A percentile compares a stretch with the other conserved stretches of the same genome.
These are phyloP conservation scores for Scytalopus superciliaris DNA, from an alignment of 2,113 vertebrate genomes.

Conservation along the genomic window DNA sequence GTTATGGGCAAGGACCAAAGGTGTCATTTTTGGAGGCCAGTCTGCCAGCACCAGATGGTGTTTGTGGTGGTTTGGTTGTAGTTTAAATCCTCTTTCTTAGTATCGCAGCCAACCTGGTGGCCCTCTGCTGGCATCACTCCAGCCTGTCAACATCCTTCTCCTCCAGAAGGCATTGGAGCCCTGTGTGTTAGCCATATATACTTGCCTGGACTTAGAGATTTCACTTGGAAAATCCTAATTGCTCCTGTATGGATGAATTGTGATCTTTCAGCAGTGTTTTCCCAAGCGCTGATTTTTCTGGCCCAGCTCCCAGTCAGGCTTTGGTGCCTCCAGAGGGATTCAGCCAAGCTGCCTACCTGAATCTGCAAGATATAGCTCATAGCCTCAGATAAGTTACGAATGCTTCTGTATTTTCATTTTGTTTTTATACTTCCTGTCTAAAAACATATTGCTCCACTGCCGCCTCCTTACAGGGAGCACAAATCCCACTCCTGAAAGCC, in stretches of 20 bases:
- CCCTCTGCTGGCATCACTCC: background rate
- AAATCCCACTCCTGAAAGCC: background rate
- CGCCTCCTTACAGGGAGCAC: background rate
- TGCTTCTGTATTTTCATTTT: background rate
- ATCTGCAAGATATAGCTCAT: background rate
- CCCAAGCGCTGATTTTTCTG: constrained; percentile 7
- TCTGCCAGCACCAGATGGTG: background rate
- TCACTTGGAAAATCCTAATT: constrained; percentile 10
- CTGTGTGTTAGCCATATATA: background rate
- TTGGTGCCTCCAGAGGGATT: background rate
- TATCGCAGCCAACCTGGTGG: background rate
- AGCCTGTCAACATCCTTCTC: background rate
- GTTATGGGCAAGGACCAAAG: background rate
- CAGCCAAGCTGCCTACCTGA: constrained; percentile 11
- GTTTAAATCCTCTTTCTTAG: background rate
- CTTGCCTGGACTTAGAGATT: background rate
- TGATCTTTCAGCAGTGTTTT: constrained; percentile 12
- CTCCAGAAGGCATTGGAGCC: background rate
- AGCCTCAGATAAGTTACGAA: constrained; percentile 24
- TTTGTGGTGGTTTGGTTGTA: background rate
- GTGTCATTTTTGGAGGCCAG: background rate
- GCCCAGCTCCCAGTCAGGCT: constrained; percentile 5
- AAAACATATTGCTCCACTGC: constrained; percentile 1
- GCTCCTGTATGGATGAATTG: background rate
- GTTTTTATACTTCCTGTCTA: background rate